Base-by-base conservation (phyloP, 2,113 vertebrate genomes). In the Aplodontia rufa region DNA sequence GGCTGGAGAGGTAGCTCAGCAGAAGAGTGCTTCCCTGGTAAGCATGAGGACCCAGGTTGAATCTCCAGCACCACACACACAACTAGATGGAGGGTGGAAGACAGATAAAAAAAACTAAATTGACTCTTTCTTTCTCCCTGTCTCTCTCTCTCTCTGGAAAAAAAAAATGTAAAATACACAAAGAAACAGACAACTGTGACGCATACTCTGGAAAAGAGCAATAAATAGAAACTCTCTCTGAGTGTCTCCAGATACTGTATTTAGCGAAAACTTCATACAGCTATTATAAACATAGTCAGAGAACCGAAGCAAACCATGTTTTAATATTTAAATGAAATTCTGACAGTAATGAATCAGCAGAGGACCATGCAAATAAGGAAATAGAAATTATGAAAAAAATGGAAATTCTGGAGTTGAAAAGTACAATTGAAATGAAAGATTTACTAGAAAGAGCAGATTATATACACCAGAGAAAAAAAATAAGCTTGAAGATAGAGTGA, bases 251-350 rank as follows among this genome's bases (percentile, higher is more conserved):
- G 60, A 47, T 78, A 11, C 42, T 58, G 14, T n/a, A n/a, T n/a
- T n/a, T n/a, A n/a, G n/a, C n/a, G n/a, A n/a, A n/a, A n/a, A 20
- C 69, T 87, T 87, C 62, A 68, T 74, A 80, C 51, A 49, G 16
- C 55, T 72, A 47, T 35, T 66, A 72, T 14, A 85, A 71, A 85
- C 74, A 68, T 8, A 28, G 24, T 90, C 42, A 60, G 79, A 88
- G 32, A 58, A 58, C 8, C 45, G 62, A 80, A 53, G 66, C 30
- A 37, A 74, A 51, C 20, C 0, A 24, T 90, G 42, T 68, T 45
- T 95, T 60, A 79, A 93, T 45, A 32, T 84, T 85, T 95, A 81
- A 94, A 90, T 58, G 58, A 90, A 95, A 92, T 26, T 55, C 28
- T 93, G 55, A 58, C 51, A 88, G 32, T 32, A 88, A 53, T 75